Conservation (phyloP, 1,140 invertebrate genomes). For the Aphelenchoides fujianensis region DNA sequence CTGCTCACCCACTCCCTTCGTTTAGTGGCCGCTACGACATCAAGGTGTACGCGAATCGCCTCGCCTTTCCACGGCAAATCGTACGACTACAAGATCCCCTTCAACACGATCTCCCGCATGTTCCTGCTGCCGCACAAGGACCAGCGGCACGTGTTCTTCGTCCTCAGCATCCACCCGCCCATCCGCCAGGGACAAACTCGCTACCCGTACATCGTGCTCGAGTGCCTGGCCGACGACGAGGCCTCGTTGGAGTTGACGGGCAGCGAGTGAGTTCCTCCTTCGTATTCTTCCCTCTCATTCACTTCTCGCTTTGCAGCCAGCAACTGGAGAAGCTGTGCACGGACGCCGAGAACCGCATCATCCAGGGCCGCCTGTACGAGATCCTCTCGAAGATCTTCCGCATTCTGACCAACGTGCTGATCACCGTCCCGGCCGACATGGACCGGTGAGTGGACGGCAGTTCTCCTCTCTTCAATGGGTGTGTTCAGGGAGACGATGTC, state of each 20-base stretch:
- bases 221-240: conserved; percentile 87
- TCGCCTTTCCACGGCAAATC: conserved; percentile 99
- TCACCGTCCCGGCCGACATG: conserved; percentile 89
- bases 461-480: conserved; percentile 39
- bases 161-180: conserved; percentile 90
- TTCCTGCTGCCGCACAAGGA: conserved; percentile 96
- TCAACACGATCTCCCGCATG: conserved; percentile 86
- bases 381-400: conserved; percentile 94
- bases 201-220: conserved; percentile 84
- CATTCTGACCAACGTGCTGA: conserved; percentile 84
- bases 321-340: conserved; percentile 91
- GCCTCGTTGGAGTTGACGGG: conserved; percentile 86
- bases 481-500: conserved; percentile 67
- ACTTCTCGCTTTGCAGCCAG: conserved; percentile 66
- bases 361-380: conserved; percentile 88
- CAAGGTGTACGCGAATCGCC: conserved; percentile 93
- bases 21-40: conserved; percentile 96
- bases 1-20: too few species aligned
- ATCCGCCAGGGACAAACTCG: conserved; percentile 98
- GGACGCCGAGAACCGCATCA: conserved; percentile 82
- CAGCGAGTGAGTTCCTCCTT: conserved; percentile 79
- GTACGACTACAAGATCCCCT: conserved; percentile 98
- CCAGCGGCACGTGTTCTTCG: conserved; percentile 95
- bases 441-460: conserved; percentile 68
- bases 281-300: too few species aligned